phyloP scores from a whole-genome alignment of 2,888 invertebrate species.

The Cheilosia vulpina region DNA sequence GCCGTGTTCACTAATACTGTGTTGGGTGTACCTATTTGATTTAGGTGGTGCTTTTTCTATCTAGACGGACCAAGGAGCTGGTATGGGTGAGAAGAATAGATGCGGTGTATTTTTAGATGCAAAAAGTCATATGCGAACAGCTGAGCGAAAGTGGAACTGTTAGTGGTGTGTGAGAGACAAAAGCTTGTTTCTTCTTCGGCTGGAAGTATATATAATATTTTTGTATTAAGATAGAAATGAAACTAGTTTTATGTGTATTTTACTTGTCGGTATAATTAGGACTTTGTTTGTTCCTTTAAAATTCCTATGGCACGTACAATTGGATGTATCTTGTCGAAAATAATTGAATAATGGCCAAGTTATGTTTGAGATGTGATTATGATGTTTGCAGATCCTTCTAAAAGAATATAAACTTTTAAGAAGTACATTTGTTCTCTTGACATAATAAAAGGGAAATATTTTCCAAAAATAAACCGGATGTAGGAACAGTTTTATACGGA shows the following conservation, averaged over 20 bases:
- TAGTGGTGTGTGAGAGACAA: constrained; percentile 25
- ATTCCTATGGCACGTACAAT: constrained; percentile 47
- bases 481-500: constrained; percentile 17
- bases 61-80: constrained; percentile 14
- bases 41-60: constrained; percentile 52
- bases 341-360: constrained; percentile 24
- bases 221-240: constrained; percentile 31
- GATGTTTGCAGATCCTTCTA: constrained; percentile 56
- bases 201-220: constrained; percentile 55
- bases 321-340: constrained; percentile 50
- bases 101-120: constrained; percentile 66
- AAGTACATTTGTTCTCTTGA: constrained; percentile 18
- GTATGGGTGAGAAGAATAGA: constrained; percentile 61
- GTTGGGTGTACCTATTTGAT: constrained; percentile 12
- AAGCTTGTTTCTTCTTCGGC: constrained; percentile 57
- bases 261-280: constrained; percentile 16
- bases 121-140: constrained; percentile 61
- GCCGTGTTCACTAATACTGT: constrained; percentile 46
- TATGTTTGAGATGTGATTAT: constrained; percentile 45
- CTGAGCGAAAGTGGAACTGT: constrained; percentile 45
- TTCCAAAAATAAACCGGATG: constrained; percentile 53
- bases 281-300: constrained; percentile 45
- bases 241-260: constrained; percentile 32
- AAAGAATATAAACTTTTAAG: constrained; percentile 43
- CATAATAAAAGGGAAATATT: constrained; percentile 12